Percentiles rank a stretch among this genome's conserved stretches.
phyloP scores from a whole-genome alignment of 2,797 vertebrate species.

The Aselliscus stoliczkanus region DNA sequence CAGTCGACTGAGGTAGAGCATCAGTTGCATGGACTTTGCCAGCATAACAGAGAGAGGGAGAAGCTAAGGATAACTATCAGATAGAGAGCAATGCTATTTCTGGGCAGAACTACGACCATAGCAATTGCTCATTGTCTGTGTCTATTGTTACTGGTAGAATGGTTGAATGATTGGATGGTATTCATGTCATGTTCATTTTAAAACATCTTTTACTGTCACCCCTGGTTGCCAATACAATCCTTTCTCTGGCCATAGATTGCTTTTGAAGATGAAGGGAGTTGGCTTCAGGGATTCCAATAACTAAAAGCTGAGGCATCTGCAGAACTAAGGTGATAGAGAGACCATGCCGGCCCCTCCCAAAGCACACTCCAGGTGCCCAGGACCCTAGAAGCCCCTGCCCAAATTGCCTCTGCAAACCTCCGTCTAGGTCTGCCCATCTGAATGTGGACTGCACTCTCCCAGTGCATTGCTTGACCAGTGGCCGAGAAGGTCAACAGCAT shows the following conservation, averaged over 20 bases:
- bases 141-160: not conserved
- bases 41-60: not conserved
- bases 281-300: not conserved
- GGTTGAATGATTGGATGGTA: not conserved
- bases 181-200: not conserved
- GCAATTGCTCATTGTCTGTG: not conserved
- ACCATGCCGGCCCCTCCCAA: not conserved
- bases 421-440: not conserved
- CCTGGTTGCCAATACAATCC: not conserved
- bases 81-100: not conserved
- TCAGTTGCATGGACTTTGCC: not conserved
- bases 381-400: not conserved
- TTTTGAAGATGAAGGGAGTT: not conserved
- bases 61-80: not conserved
- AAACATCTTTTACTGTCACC: not conserved
- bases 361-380: not conserved
- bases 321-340: not conserved
- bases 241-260: not conserved
- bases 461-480: too few species aligned
- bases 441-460: rapidly evolving
- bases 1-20: not conserved
- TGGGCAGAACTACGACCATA: not conserved
- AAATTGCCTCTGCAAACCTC: not conserved
- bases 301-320: not conserved
- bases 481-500: not conserved